A percentile compares a stretch with the other conserved stretches of the same genome.
Conservation (phyloP, 2,113 vertebrate species). For the Chaenogobius annularis region DNA sequence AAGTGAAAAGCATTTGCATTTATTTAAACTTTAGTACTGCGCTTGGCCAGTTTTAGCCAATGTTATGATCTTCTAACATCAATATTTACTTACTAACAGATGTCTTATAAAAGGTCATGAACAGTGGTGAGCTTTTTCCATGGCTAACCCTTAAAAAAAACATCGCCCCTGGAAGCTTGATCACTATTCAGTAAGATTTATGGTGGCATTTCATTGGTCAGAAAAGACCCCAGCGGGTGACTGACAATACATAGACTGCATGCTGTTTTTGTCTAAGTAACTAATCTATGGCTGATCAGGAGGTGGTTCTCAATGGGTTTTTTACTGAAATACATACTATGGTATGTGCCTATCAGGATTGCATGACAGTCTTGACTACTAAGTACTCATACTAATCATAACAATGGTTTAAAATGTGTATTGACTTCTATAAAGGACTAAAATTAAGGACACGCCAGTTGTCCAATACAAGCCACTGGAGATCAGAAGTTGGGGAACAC, state of each 20-base stretch:
- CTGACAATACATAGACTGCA: conserved; percentile 49
- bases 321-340: neutral
- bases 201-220: conserved; percentile 40
- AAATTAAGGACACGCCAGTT: neutral
- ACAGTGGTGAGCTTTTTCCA: neutral
- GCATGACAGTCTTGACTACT: neutral
- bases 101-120: conserved; percentile 13
- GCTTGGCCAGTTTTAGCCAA: conserved; percentile 4
- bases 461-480: conserved; percentile 18
- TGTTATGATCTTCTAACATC: neutral
- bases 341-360: neutral
- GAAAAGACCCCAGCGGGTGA: conserved; percentile 39
- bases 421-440: neutral
- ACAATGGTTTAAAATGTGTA: neutral
- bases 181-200: conserved; percentile 43
- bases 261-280: conserved; percentile 49
- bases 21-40: conserved; percentile 13
- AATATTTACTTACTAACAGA: conserved; percentile 8
- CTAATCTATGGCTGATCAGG: conserved; percentile 34
- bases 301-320: neutral
- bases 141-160: conserved; percentile 24
- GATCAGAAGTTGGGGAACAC: conserved; percentile 14
- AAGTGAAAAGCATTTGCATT: conserved; percentile 42
- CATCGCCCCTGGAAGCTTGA: conserved; percentile 16
- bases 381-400: neutral